These are phyloP conservation scores for Papilio gigon DNA, from an alignment of 2,888 invertebrate genomes.

Conservation along the genomic window DNA sequence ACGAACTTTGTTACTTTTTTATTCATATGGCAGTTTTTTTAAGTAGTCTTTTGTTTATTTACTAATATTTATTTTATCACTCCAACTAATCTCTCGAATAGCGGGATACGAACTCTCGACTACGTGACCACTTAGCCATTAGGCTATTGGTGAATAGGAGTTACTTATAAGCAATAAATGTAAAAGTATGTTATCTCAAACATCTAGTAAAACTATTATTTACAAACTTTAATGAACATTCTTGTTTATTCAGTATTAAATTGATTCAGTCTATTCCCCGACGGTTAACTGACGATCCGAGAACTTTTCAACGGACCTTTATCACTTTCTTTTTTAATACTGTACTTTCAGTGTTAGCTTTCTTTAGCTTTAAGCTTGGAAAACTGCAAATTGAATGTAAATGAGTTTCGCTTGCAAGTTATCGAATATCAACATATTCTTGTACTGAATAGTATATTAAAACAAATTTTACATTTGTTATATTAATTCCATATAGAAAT, in stretches of 20 bases:
- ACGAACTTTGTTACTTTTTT: constrained; percentile 30
- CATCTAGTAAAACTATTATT: constrained; percentile 18
- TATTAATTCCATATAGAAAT: not conserved
- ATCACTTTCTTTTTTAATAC: constrained; percentile 6
- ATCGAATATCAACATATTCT: not conserved
- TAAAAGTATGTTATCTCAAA: constrained; percentile 12
- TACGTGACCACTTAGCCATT: too few relatives aligned
- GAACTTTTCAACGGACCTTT: not conserved
- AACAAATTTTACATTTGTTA: too few relatives aligned
- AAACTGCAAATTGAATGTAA: not conserved
- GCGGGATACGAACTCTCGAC: too few relatives aligned
- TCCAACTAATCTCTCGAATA: too few relatives aligned
- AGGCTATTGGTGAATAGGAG: constrained; percentile 24
- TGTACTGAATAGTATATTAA: too few relatives aligned
- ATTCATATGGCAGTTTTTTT: too few relatives aligned
- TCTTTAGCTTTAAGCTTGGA: not conserved
- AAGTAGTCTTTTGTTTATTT: too few relatives aligned
- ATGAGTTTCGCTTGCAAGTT: not conserved
- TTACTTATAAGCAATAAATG: not conserved
- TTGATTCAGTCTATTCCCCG: constrained; percentile 21
- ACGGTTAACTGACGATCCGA: constrained; percentile 7
- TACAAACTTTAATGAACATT: constrained; percentile 22
- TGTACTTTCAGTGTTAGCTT: not conserved
- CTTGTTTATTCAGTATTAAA: constrained; percentile 18
- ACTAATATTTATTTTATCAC: too few relatives aligned